Evolutionary conservation across 2,888 invertebrate species (phyloP).

Genomic region (Auanema sp.): DNA sequence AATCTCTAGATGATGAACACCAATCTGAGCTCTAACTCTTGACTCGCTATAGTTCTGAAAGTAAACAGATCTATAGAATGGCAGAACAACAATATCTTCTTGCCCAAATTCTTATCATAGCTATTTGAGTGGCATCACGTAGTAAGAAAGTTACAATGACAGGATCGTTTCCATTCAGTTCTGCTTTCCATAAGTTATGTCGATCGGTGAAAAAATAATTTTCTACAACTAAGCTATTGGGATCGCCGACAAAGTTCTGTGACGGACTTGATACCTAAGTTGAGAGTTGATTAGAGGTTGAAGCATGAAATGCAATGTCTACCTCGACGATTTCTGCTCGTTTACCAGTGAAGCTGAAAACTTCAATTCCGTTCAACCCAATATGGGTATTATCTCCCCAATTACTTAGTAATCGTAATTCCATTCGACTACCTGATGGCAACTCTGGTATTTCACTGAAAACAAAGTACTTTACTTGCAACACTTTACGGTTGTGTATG

Average conservation of each 20-base stretch:
- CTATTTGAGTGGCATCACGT: slow-evolving; percentile 21
- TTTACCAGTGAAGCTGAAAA: slow-evolving; percentile 52
- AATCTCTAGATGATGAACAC: slow-evolving; percentile 76
- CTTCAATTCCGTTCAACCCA: slow-evolving; percentile 55
- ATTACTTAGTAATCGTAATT: slow-evolving; percentile 34
- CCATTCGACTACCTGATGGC: slow-evolving; percentile 30
- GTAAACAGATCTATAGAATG: not conserved
- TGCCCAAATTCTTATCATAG: slow-evolving; percentile 60
- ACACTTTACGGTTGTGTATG: no score
- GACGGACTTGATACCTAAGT: not conserved
- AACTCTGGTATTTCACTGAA: slow-evolving; percentile 47
- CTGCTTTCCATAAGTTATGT: not conserved
- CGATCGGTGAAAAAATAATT: not conserved
- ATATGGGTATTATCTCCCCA: slow-evolving; percentile 48
- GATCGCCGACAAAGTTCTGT: no score
- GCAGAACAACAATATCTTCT: slow-evolving; percentile 9
- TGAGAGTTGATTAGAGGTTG: not conserved
- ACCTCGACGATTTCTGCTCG: slow-evolving; percentile 42
- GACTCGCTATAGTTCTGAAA: slow-evolving; percentile 84
- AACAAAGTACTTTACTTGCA: slow-evolving; percentile 8
- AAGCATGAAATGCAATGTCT: not conserved
- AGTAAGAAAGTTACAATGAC: not conserved
- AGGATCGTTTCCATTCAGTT: not conserved
- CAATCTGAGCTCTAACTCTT: slow-evolving; percentile 80
- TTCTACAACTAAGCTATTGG: not conserved